phyloP scores from a whole-genome alignment of 1,140 invertebrate species.

The Orius insidiosus region DNA sequence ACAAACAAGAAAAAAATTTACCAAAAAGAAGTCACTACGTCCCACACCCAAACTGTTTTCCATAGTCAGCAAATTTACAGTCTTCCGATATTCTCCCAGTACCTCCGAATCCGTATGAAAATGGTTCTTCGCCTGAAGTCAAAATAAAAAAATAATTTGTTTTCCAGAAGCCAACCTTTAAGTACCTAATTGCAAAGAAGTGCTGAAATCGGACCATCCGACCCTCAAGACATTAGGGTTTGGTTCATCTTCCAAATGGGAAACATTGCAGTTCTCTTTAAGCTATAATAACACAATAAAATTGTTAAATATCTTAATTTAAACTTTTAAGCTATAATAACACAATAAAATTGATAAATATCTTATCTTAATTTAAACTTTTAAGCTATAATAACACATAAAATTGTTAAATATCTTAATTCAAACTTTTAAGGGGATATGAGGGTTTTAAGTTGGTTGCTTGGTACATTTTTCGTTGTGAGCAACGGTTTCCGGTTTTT shows the following conservation, averaged over 20 bases:
- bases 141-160: slow-evolving; percentile 13
- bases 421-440: too few species aligned
- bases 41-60: slow-evolving; percentile 49
- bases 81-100: slow-evolving; percentile 61
- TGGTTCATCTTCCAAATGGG: slow-evolving; percentile 38
- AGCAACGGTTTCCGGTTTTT: too few species aligned
- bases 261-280: slow-evolving; percentile 29
- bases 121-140: slow-evolving; percentile 44
- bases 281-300: slow-evolving; percentile 24
- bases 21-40: slow-evolving; percentile 64
- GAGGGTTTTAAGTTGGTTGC: too few species aligned
- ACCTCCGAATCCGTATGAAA: slow-evolving; percentile 77
- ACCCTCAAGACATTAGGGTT: slow-evolving; percentile 56
- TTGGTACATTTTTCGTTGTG: too few species aligned
- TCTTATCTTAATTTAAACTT: too few species aligned
- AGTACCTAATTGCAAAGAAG: slow-evolving; percentile 54
- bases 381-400: too few species aligned
- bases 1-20: slow-evolving; percentile 25
- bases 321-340: too few species aligned
- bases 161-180: background rate
- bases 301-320: too few species aligned
- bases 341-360: too few species aligned
- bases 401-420: too few species aligned
- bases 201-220: slow-evolving; percentile 63
- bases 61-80: slow-evolving; percentile 62